Percentiles rank a stretch among this genome's conserved stretches.
Evolutionary conservation across 2,888 invertebrate species (phyloP).

Genomic region (Marronus borbonicus): DNA sequence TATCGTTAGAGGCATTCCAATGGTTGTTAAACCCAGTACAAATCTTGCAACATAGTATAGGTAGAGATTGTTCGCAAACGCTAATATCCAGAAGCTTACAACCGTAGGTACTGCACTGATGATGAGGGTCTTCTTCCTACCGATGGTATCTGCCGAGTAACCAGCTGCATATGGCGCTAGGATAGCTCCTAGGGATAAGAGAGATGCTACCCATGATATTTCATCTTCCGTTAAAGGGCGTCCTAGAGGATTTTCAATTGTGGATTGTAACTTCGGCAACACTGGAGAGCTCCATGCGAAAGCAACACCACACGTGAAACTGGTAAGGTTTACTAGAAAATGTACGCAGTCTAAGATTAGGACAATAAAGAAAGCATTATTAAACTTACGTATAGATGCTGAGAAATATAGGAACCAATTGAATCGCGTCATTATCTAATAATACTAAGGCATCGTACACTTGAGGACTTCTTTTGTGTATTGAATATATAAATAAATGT

Average conservation of each 20-base stretch:
- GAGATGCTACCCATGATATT: conserved; percentile 82
- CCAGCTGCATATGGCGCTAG: conserved; percentile 80
- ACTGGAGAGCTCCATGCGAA: conserved; percentile 69
- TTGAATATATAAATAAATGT: no score
- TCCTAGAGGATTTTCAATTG: conserved; percentile 70
- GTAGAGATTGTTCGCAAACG: conserved; percentile 46
- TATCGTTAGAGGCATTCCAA: conserved; percentile 74
- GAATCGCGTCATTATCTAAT: background rate
- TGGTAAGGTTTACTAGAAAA: conserved; percentile 68
- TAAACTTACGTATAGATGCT: conserved; percentile 14
- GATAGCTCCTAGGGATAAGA: conserved; percentile 78
- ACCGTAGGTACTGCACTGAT: conserved; percentile 77
- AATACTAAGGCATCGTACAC: no score
- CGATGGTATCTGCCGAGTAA: conserved; percentile 76
- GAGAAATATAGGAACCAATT: conserved; percentile 20
- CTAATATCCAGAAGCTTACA: conserved; percentile 66
- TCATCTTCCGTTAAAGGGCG: conserved; percentile 72
- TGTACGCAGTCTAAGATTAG: background rate
- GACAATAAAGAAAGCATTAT: background rate
- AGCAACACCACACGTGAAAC: conserved; percentile 68
- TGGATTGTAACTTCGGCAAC: conserved; percentile 56
- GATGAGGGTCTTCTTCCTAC: conserved; percentile 77
- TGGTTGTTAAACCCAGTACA: conserved; percentile 47
- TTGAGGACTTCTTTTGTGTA: no score
- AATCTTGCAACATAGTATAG: conserved; percentile 52